Evolutionary conservation across 2,888 invertebrate genomes (phyloP).

Genomic region (Cephalotes varians): DNA sequence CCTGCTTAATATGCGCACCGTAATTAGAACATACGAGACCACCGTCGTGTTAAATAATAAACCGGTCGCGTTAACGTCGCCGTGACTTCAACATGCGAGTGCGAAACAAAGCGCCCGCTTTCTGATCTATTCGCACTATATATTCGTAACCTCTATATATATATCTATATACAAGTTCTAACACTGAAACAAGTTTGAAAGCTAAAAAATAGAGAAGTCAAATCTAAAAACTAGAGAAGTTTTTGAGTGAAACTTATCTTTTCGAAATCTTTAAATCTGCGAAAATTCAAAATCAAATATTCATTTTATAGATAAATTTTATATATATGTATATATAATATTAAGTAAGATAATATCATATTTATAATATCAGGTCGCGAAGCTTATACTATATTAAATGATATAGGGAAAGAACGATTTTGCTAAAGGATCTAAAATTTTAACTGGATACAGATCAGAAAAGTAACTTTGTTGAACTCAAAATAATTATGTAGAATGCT

Average conservation of each 20-base stretch:
- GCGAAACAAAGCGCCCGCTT: neutral
- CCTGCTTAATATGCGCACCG: constrained; percentile 76
- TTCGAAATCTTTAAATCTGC: neutral
- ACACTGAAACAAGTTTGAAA: neutral
- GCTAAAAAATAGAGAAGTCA: neutral
- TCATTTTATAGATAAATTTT: neutral
- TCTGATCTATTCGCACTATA: neutral
- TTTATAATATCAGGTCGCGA: too few relatives aligned
- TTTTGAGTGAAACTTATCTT: too few relatives aligned
- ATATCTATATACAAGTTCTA: too few relatives aligned
- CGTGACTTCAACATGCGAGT: constrained; percentile 9
- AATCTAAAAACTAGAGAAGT: neutral
- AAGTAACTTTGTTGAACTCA: too few relatives aligned
- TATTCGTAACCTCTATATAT: neutral
- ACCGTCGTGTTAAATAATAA: constrained; percentile 77
- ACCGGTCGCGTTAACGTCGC: constrained; percentile 70
- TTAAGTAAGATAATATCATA: neutral
- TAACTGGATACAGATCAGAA: too few relatives aligned
- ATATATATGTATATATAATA: too few relatives aligned
- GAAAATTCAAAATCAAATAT: neutral
- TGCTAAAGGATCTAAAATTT: too few relatives aligned
- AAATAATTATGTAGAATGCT: too few relatives aligned
- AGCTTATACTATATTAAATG: too few relatives aligned
- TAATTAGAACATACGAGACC: constrained; percentile 80
- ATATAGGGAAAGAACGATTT: too few relatives aligned